Evolutionary conservation across 2,113 vertebrate species (phyloP).

Genomic region (Leptosomus discolor): DNA sequence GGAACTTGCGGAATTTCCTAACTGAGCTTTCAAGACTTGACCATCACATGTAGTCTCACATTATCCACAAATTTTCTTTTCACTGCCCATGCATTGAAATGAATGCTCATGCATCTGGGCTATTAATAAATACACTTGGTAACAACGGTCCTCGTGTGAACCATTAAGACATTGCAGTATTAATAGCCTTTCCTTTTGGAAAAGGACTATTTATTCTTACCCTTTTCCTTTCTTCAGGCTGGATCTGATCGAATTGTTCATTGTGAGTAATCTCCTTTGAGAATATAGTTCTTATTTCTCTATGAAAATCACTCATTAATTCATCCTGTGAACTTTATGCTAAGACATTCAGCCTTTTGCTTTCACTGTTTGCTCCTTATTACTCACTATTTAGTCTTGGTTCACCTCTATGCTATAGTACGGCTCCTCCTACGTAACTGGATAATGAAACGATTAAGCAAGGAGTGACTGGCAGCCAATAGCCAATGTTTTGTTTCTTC

Average conservation of each 20-base stretch:
- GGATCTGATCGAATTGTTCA: conserved; percentile 2
- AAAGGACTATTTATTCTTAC: conserved; percentile 39
- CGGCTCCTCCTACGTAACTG: accelerated
- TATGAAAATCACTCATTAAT: conserved; percentile 34
- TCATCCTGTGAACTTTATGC: conserved; percentile 10
- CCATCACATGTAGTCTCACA: neutral
- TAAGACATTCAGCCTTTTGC: neutral
- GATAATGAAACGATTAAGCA: neutral
- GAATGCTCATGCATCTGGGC: neutral
- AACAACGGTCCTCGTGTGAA: conserved; percentile 36
- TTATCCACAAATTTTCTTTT: conserved; percentile 19
- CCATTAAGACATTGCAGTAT: conserved; percentile 33
- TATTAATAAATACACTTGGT: conserved; percentile 56
- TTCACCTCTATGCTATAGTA: neutral
- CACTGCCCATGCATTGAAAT: neutral
- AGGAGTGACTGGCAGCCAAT: neutral
- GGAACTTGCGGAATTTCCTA: conserved; percentile 1
- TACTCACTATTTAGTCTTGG: neutral
- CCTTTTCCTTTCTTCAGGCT: conserved; percentile 28
- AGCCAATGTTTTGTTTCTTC: neutral
- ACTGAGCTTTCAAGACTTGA: neutral
- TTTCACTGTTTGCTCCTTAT: neutral
- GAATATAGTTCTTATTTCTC: conserved; percentile 19
- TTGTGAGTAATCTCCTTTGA: conserved; percentile 48
- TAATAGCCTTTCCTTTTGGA: conserved; percentile 56